Conservation (phyloP, 2,888 invertebrate genomes). For the Spicauda simplicius region DNA sequence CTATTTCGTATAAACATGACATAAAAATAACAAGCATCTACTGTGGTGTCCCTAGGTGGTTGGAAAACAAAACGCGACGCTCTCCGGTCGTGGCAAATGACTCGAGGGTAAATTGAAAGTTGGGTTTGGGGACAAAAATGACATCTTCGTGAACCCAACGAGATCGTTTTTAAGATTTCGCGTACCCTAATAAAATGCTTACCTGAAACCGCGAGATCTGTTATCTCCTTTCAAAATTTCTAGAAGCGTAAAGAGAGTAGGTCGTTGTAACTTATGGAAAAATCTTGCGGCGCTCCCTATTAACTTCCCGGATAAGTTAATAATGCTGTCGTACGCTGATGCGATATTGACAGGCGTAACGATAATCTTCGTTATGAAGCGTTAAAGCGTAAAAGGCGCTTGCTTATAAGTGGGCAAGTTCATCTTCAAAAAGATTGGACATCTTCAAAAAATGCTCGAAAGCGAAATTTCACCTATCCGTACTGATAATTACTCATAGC, state of each 20-base stretch:
- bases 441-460: background rate
- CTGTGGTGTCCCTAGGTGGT: constrained; percentile 17
- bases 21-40: constrained; percentile 23
- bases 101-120: constrained; percentile 70
- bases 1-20: constrained; percentile 17
- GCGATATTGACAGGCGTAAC: constrained; percentile 2
- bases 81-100: constrained; percentile 16
- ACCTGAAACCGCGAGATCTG: constrained; percentile 9
- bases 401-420: background rate
- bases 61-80: constrained; percentile 25
- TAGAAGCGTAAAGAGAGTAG: constrained; percentile 1
- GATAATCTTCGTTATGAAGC: constrained; percentile 3
- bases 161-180: constrained; percentile 28
- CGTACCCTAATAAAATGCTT: constrained; percentile 28
- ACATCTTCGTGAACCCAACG: constrained; percentile 13
- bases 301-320: too few species aligned
- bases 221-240: constrained; percentile 14
- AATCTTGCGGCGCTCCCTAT: too few species aligned
- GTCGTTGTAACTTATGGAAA: too few species aligned
- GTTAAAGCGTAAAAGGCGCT: background rate
- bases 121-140: constrained; percentile 50
- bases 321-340: constrained; percentile 1
- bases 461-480: too few species aligned
- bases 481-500: too few species aligned
- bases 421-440: too few species aligned